phyloP scores from a whole-genome alignment of 2,888 invertebrate genomes.

The Aphodius granarius region DNA sequence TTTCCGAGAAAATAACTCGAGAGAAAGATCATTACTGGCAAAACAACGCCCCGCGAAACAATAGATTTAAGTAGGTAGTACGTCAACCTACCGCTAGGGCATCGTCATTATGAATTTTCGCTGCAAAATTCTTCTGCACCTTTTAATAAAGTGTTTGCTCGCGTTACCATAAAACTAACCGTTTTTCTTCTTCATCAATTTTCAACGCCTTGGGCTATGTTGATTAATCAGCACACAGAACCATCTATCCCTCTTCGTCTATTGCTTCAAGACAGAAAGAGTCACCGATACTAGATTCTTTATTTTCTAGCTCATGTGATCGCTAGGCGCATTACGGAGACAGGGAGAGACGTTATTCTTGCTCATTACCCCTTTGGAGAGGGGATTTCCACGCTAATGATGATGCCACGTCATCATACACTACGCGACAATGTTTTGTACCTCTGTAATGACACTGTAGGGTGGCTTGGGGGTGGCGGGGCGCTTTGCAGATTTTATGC shows the following conservation, averaged over 20 bases:
- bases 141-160: neutral
- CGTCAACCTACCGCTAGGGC: neutral
- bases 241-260: no score
- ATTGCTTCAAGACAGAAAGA: no score
- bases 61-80: neutral
- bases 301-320: constrained; percentile 26
- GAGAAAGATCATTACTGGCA: neutral
- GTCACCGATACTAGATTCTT: constrained; percentile 15
- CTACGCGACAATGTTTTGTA: constrained; percentile 42
- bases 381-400: constrained; percentile 36
- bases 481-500: constrained; percentile 38
- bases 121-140: neutral
- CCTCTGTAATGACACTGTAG: constrained; percentile 44
- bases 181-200: constrained; percentile 18
- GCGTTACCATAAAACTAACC: neutral
- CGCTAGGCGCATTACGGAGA: constrained; percentile 5
- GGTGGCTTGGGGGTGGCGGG: constrained; percentile 43
- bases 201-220: no score
- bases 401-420: constrained; percentile 40
- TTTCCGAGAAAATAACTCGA: neutral
- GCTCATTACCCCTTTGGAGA: constrained; percentile 25
- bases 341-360: constrained; percentile 18
- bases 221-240: no score
- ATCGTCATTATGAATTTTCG: neutral
- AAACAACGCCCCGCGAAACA: neutral